phyloP scores from a whole-genome alignment of 2,797 vertebrate genomes.

The Sphenodon punctatus region DNA sequence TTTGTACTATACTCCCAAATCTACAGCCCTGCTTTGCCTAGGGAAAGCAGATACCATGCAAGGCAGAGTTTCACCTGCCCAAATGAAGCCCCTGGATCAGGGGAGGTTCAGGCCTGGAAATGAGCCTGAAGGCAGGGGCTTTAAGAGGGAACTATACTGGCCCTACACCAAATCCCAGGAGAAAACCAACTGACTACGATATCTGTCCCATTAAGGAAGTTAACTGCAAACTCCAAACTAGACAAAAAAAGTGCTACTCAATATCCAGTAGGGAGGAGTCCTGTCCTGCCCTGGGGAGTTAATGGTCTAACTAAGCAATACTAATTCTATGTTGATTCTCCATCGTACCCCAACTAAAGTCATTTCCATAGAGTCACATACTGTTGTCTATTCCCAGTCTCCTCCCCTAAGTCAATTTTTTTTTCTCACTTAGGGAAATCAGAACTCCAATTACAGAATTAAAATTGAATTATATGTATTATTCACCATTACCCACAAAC shows the following conservation, averaged over 20 bases:
- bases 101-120: background rate
- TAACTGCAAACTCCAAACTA: background rate
- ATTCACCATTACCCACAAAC: background rate
- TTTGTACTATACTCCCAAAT: background rate
- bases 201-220: background rate
- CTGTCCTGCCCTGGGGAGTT: background rate
- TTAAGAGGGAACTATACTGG: background rate
- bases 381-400: background rate
- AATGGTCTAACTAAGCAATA: background rate
- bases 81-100: background rate
- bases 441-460: background rate
- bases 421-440: background rate
- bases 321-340: background rate
- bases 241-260: background rate
- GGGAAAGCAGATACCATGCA: background rate
- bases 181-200: background rate
- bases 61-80: background rate
- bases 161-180: background rate
- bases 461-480: background rate
- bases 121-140: background rate
- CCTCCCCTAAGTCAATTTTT: background rate
- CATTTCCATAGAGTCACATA: background rate
- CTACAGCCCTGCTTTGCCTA: background rate
- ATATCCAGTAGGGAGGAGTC: accelerated
- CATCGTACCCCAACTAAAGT: background rate